Base-by-base conservation (phyloP, 2,797 vertebrate genomes). In the Anguilla pacifica region DNA sequence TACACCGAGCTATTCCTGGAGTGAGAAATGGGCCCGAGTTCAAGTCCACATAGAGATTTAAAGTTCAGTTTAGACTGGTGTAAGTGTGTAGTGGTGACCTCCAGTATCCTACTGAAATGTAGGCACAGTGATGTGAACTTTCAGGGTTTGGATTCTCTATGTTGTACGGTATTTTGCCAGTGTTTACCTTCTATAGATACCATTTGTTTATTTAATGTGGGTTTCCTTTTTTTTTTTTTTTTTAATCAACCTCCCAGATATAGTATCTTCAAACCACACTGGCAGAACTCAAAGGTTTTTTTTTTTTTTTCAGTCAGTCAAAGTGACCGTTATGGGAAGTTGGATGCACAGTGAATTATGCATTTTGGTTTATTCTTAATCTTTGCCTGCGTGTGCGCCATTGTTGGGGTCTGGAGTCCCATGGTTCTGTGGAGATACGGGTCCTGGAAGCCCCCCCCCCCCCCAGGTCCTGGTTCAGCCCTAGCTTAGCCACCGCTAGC, bases 401-500 rank as follows among this genome's bases (percentile, higher is more conserved):
- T 77, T 39, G 6, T 43, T 49, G 77, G 22, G 77, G 22, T 49
- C 77, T 25, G 39, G 77, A 6, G 39, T 43, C 17, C 43, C 43
- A n/a, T 22, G 22, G 43, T n/a, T 67, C 79, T 57, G 74, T 59
- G 84, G 57, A 91, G 83, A 81, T 67, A 86, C 61, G 22, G 19
- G 61, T 28, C 22, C 49, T 6, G 25, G 2, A 19, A 13, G 10
- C 1, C 25, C 35, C 39, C 35, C 35, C 35, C 35, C 35, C 9
- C 22, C 28, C 35, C 1, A 74, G 51, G 86, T 49, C 84, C 82
- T 87, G 46, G 83, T 83, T 85, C 84, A 81, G 88, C n/a, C 6
- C 51, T 25, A 59, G 55, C 22, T 67, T 53, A 28, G 57, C 61
- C 19, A 7, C 10, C 82, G 88, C 85, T 61, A 64, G 84, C 64